A percentile compares a stretch with the other conserved stretches of the same genome.
Conservation (phyloP, 2,888 invertebrate genomes). For the Leptogaster cylindrica region DNA sequence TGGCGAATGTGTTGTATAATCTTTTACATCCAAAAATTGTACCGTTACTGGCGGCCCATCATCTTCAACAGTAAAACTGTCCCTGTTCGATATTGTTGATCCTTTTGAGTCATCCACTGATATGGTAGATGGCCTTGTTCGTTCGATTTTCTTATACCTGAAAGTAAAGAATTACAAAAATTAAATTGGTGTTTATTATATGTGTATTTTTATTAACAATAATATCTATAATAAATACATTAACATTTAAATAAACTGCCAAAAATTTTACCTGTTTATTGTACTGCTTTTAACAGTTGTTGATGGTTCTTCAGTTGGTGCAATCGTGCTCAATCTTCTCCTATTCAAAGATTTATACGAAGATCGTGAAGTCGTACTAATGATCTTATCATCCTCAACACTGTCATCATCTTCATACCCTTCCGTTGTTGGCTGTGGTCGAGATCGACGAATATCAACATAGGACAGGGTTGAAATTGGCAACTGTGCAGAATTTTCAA, state of each 20-base stretch:
- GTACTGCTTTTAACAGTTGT: neutral
- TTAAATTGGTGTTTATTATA: neutral
- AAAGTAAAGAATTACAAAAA: conserved; percentile 47
- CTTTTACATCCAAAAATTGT: conserved; percentile 55
- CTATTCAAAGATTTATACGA: conserved; percentile 55
- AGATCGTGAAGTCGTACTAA: conserved; percentile 46
- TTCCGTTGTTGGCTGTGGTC: conserved; percentile 64
- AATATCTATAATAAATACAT: neutral
- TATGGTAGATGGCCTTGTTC: conserved; percentile 54
- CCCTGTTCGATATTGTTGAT: conserved; percentile 39
- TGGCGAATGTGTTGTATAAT: conserved; percentile 41
- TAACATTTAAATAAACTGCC: neutral
- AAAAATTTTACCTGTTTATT: conserved; percentile 20
- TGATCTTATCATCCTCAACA: conserved; percentile 41
- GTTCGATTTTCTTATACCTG: conserved; percentile 58
- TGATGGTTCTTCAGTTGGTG: neutral
- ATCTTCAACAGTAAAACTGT: conserved; percentile 50
- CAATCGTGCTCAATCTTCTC: conserved; percentile 18
- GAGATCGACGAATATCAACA: conserved; percentile 73
- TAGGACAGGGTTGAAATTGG: conserved; percentile 67
- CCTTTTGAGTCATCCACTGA: conserved; percentile 3
- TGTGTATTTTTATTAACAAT: conserved; percentile 44
- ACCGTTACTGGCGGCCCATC: conserved; percentile 56
- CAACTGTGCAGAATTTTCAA: conserved; percentile 24
- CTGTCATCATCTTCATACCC: conserved; percentile 46